phyloP scores from a whole-genome alignment of 2,113 vertebrate genomes.

The Haliaeetus leucogaster region DNA sequence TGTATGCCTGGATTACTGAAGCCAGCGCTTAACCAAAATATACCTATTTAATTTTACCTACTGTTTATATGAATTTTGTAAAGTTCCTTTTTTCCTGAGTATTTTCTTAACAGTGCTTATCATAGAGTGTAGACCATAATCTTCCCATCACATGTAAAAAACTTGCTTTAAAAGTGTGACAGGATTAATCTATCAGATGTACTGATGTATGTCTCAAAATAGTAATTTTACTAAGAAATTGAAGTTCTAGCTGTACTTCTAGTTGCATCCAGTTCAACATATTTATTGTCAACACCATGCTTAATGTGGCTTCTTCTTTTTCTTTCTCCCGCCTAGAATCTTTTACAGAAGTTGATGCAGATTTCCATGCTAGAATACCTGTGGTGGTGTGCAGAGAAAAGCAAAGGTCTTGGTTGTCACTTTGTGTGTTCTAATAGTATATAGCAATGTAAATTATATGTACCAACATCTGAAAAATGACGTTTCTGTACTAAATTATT shows the following conservation, averaged over 20 bases:
- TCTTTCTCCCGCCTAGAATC: slow-evolving; percentile 71
- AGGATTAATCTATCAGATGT: not conserved
- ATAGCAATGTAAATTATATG: slow-evolving; percentile 43
- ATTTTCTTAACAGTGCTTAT: not conserved
- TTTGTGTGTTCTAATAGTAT: slow-evolving; percentile 63
- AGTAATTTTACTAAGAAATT: not conserved
- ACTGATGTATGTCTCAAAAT: not conserved
- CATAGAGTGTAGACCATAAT: not conserved
- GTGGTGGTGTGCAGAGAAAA: slow-evolving; percentile 92
- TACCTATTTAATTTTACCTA: not conserved
- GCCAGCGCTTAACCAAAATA: not conserved
- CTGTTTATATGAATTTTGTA: not conserved
- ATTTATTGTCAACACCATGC: not conserved
- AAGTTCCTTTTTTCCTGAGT: not conserved
- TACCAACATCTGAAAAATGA: slow-evolving; percentile 42
- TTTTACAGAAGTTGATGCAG: slow-evolving; percentile 86
- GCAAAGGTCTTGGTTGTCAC: slow-evolving; percentile 78
- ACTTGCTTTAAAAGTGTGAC: not conserved
- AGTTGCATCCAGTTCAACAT: not conserved
- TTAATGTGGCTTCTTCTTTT: slow-evolving; percentile 25
- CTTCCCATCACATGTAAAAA: not conserved
- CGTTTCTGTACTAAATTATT: slow-evolving; percentile 52
- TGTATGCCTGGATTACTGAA: not conserved
- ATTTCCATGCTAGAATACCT: slow-evolving; percentile 92
- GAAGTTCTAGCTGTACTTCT: not conserved